Base-by-base conservation (phyloP, 2,888 invertebrate genomes). In the Andrena flavipes region DNA sequence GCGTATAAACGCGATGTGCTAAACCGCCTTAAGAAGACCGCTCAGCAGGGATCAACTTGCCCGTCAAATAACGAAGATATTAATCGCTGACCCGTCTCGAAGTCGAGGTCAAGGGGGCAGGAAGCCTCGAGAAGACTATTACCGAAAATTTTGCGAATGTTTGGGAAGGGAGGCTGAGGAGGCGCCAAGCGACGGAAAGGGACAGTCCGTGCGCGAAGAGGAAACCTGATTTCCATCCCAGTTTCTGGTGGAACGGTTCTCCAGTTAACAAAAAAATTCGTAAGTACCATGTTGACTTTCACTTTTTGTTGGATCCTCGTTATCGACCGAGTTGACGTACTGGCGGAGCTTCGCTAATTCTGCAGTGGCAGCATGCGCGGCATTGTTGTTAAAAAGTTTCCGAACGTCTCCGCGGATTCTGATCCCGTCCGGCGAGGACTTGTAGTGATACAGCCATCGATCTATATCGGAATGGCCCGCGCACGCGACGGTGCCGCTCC, bases 231-330 rank as follows among this genome's bases (percentile, higher is more conserved):
- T 64, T 20, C 75, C 67, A 33, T 56, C 63, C 51, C 56, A 54
- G 30, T 30, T n/a, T 4, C 8, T 8, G n/a, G 67, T 72, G 67
- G 42, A 51, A 64, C 42, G 20, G n/a, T 70, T 70, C 35, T 30
- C 4, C 13, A 68, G 68, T n/a, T 56, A 23, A 56, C 2, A 4
- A 49, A 79, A 29, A 64, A 79, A 72, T 13, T 73, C 26, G 80
- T 80, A 7, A 79, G 80, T 79, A 70, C n/a, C 0, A 29, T 29
- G 13, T 51, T 49, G 6, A 35, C 2, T n/a, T 48, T 54, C 23
- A 13, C 30, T 33, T 29, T 69, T 35, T 13, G 1, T 49, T n/a
- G 6, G 13, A 67, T 23, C 29, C 23, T 63, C 13, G 63, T 63
- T 63, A 63, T 23, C 63, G 63, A 42, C n/a, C 20, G 42, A 42